Conservation (phyloP, 2,888 invertebrate species). For the Brachylomia viminalis region DNA sequence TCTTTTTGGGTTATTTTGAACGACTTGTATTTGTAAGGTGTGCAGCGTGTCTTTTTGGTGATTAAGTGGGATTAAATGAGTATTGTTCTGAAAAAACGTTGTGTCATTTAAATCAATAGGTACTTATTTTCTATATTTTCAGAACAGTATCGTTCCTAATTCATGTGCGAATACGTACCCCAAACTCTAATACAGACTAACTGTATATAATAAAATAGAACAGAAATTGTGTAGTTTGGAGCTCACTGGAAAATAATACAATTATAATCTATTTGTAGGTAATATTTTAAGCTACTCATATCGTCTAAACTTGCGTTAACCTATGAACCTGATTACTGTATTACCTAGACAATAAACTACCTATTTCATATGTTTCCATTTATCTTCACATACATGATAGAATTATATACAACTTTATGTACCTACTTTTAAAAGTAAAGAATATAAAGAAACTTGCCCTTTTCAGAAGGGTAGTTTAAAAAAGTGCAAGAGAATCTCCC, state of each 20-base stretch:
- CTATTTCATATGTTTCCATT: neutral
- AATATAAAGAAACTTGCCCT: neutral
- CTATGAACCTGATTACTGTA: neutral
- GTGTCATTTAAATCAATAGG: neutral
- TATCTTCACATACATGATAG: neutral
- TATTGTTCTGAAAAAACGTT: neutral
- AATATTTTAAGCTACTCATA: neutral
- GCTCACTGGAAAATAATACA: neutral
- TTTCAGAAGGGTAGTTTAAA: constrained; percentile 8
- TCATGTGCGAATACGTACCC: neutral
- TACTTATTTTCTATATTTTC: neutral
- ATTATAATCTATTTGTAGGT: neutral
- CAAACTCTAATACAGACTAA: neutral
- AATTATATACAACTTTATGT: neutral
- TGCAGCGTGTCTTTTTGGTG: neutral
- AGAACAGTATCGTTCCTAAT: neutral
- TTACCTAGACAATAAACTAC: neutral
- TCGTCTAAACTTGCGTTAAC: neutral
- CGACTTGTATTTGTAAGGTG: constrained; percentile 20
- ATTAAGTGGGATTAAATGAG: neutral
- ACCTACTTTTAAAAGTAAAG: neutral
- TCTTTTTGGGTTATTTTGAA: constrained; percentile 37
- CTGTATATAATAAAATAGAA: too few relatives aligned
- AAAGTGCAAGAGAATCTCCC: neutral
- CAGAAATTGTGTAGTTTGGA: too few relatives aligned